Percentiles rank a stretch among this genome's conserved stretches.
These are phyloP conservation scores for Pachyuromys duprasi DNA, from an alignment of 2,797 vertebrate species.

Conservation along the genomic window DNA sequence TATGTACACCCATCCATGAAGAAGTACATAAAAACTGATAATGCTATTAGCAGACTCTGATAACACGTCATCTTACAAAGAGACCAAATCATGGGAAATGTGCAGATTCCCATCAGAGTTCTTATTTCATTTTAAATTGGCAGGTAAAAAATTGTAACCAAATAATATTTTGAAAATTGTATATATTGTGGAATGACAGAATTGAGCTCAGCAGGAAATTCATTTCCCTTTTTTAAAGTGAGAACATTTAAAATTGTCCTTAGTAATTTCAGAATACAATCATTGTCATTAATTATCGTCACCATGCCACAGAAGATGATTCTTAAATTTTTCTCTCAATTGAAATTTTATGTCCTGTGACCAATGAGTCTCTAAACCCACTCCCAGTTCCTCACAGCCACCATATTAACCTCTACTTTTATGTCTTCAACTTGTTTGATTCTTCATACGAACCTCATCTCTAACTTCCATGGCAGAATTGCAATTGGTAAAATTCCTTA, in stretches of 20 bases:
- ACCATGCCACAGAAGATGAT: not conserved
- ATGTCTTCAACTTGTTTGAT: not conserved
- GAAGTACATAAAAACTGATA: not conserved
- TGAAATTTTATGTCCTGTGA: not conserved
- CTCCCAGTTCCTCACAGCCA: not conserved
- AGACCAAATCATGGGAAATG: not conserved
- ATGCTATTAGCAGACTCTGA: not conserved
- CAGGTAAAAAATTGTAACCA: not conserved
- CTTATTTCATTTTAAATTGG: not conserved
- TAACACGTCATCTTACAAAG: not conserved
- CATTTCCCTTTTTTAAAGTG: not conserved
- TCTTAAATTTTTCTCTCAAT: not conserved
- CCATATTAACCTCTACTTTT: no score
- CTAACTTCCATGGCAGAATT: not conserved
- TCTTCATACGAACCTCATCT: not conserved
- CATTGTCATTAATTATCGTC: not conserved
- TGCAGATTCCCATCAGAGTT: not conserved
- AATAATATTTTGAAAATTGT: not conserved
- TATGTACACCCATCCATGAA: not conserved
- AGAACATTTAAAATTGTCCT: not conserved
- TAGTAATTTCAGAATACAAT: not conserved
- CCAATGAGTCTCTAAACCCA: no score
- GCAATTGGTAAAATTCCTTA: not conserved
- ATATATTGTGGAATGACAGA: not conserved
- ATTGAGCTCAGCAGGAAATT: not conserved